Percentiles rank a stretch among this genome's conserved stretches.
phyloP scores from a whole-genome alignment of 2,797 vertebrate genomes.

The Sarcophilus harrisii region DNA sequence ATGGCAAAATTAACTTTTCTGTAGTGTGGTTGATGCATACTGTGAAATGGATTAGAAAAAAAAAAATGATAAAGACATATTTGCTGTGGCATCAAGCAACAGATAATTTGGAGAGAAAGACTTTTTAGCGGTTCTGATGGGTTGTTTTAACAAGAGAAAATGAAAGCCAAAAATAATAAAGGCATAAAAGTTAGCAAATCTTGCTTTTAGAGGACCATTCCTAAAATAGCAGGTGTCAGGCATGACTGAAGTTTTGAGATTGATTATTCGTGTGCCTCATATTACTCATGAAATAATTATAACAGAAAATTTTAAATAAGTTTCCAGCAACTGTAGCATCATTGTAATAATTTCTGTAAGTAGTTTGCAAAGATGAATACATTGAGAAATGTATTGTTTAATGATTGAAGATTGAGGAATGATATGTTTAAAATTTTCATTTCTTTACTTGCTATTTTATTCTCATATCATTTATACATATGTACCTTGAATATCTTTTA shows the following conservation, averaged over 20 bases:
- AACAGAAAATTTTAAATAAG: slow-evolving; percentile 26
- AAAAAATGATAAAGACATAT: slow-evolving; percentile 25
- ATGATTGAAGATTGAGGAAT: too few species aligned
- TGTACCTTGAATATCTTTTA: not conserved
- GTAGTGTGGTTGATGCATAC: slow-evolving; percentile 23
- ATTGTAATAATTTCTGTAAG: not conserved
- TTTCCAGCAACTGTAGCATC: slow-evolving; percentile 14
- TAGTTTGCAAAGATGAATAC: not conserved
- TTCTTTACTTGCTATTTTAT: not conserved
- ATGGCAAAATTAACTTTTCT: not conserved
- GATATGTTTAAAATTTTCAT: not conserved
- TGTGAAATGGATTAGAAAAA: not conserved
- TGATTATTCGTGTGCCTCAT: slow-evolving; percentile 24
- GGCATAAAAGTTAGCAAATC: not conserved
- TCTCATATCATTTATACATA: not conserved
- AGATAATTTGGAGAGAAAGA: not conserved
- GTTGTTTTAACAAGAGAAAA: slow-evolving; percentile 37
- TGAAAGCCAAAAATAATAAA: slow-evolving; percentile 38
- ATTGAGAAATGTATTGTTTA: not conserved
- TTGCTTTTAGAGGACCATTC: slow-evolving; percentile 3
- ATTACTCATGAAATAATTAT: slow-evolving; percentile 15
- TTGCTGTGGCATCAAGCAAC: slow-evolving; percentile 32
- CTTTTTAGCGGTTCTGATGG: not conserved
- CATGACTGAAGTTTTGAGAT: not conserved
- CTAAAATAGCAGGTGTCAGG: not conserved